Base-by-base conservation (phyloP, 2,113 vertebrate species). In the Zootoca vivipara region DNA sequence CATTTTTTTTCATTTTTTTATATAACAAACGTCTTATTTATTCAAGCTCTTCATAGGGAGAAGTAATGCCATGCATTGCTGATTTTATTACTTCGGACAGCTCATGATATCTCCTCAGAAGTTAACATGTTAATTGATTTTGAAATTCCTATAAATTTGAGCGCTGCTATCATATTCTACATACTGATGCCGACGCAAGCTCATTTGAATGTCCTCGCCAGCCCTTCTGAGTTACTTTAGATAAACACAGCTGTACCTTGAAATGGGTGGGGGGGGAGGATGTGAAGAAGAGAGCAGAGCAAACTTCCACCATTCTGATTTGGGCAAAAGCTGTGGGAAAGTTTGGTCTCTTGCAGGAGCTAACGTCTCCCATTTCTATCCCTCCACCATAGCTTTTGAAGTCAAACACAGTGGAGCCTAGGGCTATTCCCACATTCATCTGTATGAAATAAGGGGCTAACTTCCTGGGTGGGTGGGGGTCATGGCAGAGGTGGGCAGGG, bases 81-180 rank as follows among this genome's bases (percentile, higher is more conserved):
- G 97, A 96, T 96, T 97, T 96, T 97, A 97, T 96, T 96, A 95
- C 93, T 95, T 91, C 92, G 93, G 95, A 95, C 94, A 96, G 94
- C 94, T 95, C 96, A 97, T 95, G 96, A 80, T 96, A 95, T 94
- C 93, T 95, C 92, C 92, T 96, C 92, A 88, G 83, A 95, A 96
- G 88, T 85, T 94, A 94, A 95, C 92, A 90, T 87, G 92, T 90
- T 97, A 97, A 97, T 97, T 97, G 93, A 96, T 96, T 97, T 95
- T 89, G 95, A 96, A 96, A 93, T 96, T 96, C 94, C 93, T 95
- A 78, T 92, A 91, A 95, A 94, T 94, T 90, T 94, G 81, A 94
- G 78, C 42, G n/a, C 85, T 77, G 90, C 80, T 90, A 95, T 92
- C 87, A 87, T 85, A 82, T 86, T 5, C 1, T 88, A 92, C 46